Evolutionary conservation across 2,113 vertebrate genomes (phyloP).

Genomic region (Origma solitaria): DNA sequence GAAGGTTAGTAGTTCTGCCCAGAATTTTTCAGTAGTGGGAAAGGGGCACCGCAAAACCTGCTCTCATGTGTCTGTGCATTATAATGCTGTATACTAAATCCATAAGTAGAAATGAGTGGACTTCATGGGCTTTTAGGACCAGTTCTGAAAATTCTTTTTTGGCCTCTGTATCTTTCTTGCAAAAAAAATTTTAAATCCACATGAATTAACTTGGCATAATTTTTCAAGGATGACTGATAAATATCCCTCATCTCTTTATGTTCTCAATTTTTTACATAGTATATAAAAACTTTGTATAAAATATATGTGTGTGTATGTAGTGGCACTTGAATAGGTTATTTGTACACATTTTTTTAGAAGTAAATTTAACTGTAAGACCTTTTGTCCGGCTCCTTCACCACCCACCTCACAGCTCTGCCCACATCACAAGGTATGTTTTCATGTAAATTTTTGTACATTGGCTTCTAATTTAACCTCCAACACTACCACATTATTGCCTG

Average conservation of each 20-base stretch:
- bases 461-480: conserved; percentile 26
- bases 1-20: neutral
- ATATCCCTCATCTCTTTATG: neutral
- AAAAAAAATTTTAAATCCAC: neutral
- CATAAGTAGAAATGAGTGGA: neutral
- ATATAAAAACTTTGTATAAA: neutral
- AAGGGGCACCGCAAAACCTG: neutral
- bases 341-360: neutral
- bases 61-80: neutral
- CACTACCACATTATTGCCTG: conserved; percentile 41
- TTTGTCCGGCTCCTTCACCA: neutral
- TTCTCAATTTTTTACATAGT: neutral
- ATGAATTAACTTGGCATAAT: neutral
- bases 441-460: neutral
- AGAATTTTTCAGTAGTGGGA: neutral
- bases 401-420: neutral
- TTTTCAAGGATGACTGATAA: neutral
- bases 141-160: neutral
- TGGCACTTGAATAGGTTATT: neutral
- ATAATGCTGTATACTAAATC: neutral
- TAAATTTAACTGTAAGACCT: neutral
- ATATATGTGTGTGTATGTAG: neutral
- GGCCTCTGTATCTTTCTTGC: neutral
- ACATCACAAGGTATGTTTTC: neutral
- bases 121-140: neutral